These are phyloP conservation scores for Drosophila tristis DNA, from an alignment of 1,140 invertebrate species.

Conservation along the genomic window DNA sequence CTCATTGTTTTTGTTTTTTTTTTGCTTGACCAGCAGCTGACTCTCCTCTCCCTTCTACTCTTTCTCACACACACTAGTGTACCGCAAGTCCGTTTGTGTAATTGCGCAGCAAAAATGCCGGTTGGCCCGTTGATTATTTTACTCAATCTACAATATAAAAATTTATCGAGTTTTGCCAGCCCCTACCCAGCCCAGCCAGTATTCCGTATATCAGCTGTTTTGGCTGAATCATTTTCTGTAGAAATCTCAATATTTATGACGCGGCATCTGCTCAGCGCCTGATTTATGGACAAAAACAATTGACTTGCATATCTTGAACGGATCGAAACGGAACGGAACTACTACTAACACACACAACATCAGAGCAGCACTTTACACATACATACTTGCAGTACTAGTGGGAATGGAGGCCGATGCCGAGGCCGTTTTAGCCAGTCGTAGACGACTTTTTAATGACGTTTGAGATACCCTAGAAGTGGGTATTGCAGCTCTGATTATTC, in stretches of 20 bases:
- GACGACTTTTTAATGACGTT: constrained; percentile 44
- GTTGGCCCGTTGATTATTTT: constrained; percentile 39
- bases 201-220: constrained; percentile 22
- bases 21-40: constrained; percentile 76
- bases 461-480: not conserved
- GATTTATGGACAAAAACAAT: constrained; percentile 37
- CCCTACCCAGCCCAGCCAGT: too few species aligned
- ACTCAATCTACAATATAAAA: constrained; percentile 18
- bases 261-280: constrained; percentile 26
- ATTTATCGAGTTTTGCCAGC: constrained; percentile 11
- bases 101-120: constrained; percentile 78
- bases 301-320: constrained; percentile 15
- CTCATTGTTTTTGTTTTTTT: constrained; percentile 30
- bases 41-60: constrained; percentile 11
- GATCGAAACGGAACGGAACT: constrained; percentile 60
- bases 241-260: constrained; percentile 1
- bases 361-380: not conserved
- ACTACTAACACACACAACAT: not conserved
- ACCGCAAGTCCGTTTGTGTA: constrained; percentile 35
- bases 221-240: constrained; percentile 9
- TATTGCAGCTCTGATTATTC: too few species aligned
- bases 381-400: constrained; percentile 12
- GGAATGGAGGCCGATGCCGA: constrained; percentile 13
- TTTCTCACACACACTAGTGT: constrained; percentile 11
- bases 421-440: too few species aligned